phyloP scores from a whole-genome alignment of 2,113 vertebrate genomes.

The Menura novaehollandiae region DNA sequence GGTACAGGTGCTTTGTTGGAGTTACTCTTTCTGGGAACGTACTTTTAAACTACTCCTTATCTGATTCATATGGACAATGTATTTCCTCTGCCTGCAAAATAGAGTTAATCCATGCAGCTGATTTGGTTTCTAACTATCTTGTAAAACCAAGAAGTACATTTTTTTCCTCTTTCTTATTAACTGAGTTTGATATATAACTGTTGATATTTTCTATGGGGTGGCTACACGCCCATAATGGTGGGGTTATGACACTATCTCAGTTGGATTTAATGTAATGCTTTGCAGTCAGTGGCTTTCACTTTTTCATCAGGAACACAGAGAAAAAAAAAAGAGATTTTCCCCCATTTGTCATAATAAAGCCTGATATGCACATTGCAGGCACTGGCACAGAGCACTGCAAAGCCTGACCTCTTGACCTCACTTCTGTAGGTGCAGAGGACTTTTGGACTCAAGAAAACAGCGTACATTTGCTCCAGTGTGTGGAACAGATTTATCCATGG shows the following conservation, averaged over 20 bases:
- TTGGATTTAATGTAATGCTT: background rate
- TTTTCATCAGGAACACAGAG: background rate
- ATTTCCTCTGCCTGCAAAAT: background rate
- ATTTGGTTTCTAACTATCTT: background rate
- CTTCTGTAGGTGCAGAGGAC: background rate
- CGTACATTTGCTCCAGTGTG: background rate
- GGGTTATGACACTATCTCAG: background rate
- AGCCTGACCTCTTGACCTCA: background rate
- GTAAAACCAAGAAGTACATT: background rate
- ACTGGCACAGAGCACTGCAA: background rate
- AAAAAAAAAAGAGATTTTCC: background rate
- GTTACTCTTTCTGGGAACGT: background rate
- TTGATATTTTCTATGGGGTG: background rate
- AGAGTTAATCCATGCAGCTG: background rate
- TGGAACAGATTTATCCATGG: background rate
- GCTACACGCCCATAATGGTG: background rate
- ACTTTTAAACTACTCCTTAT: background rate
- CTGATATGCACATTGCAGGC: background rate
- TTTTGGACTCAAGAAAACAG: background rate
- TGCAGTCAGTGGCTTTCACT: background rate
- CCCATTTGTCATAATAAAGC: background rate
- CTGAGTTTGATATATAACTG: background rate
- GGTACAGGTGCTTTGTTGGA: background rate
- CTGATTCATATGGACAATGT: background rate
- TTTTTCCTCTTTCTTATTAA: background rate